Evolutionary conservation across 2,888 invertebrate genomes (phyloP).

Genomic region (Anagyrus pseudococci): DNA sequence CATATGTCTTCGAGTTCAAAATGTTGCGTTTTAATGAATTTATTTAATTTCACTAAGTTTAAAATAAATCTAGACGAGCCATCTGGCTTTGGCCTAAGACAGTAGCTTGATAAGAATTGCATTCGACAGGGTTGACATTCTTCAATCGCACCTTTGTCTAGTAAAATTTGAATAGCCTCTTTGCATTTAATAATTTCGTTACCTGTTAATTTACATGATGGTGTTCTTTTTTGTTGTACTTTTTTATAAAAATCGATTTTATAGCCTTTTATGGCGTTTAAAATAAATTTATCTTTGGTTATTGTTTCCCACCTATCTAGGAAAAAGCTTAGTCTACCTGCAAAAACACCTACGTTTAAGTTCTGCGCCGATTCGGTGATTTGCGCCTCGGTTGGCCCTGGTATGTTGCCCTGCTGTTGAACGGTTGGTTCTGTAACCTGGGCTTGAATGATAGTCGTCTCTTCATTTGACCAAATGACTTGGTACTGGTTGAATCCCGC

Average conservation of each 20-base stretch:
- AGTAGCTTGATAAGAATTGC: slow-evolving; percentile 35
- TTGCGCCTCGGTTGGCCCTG: background rate
- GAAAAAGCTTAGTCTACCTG: slow-evolving; percentile 20
- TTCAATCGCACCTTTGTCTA: slow-evolving; percentile 22
- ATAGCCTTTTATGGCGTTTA: slow-evolving; percentile 23
- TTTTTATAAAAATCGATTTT: slow-evolving; percentile 16
- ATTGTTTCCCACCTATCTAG: slow-evolving; percentile 16
- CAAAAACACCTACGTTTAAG: slow-evolving; percentile 21
- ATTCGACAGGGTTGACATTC: slow-evolving; percentile 1
- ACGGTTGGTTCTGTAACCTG: slow-evolving; percentile 2
- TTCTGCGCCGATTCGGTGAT: background rate
- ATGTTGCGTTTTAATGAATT: slow-evolving; percentile 25
- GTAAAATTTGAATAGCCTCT: background rate
- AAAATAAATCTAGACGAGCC: slow-evolving; percentile 30
- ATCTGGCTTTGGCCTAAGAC: slow-evolving; percentile 30
- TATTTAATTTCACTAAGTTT: slow-evolving; percentile 34
- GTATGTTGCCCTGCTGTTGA: background rate
- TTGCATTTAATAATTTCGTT: background rate
- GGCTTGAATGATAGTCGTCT: slow-evolving; percentile 3
- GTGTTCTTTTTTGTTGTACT: background rate
- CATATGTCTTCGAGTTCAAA: slow-evolving; percentile 37
- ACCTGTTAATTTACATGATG: background rate
- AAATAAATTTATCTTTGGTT: slow-evolving; percentile 18
- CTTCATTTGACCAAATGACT: background rate
- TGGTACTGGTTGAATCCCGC: background rate